Conservation (phyloP, 2,797 vertebrate species). For the Fratercula arctica region DNA sequence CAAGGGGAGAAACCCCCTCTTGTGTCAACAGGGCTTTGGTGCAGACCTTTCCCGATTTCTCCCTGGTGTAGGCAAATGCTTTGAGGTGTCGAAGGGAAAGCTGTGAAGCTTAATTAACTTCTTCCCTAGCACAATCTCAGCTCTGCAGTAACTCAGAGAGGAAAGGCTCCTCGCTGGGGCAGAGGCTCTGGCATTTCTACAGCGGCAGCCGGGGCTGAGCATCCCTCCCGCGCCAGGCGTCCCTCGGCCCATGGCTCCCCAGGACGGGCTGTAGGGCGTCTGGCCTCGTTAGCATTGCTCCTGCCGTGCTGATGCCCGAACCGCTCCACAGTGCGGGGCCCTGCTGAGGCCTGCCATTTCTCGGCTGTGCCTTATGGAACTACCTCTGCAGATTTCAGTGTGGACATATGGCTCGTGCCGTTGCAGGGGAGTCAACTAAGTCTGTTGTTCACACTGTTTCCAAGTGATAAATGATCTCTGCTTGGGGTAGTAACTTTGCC, state of each 20-base stretch:
- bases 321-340: accelerated
- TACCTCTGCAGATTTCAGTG: accelerated
- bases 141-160: not conserved
- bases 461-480: not conserved
- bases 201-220: not conserved
- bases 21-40: not conserved
- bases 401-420: accelerated
- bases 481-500: not conserved
- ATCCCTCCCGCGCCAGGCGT: not conserved
- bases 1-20: not conserved
- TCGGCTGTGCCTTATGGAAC: not conserved
- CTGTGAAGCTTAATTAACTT: not conserved
- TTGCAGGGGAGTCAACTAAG: not conserved
- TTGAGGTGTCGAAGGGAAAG: not conserved
- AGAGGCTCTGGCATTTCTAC: not conserved
- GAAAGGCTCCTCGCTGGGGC: not conserved
- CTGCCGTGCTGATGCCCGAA: accelerated
- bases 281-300: not conserved
- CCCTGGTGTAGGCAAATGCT: not conserved
- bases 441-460: not conserved
- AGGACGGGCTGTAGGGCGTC: not conserved
- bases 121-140: not conserved
- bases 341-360: not conserved
- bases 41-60: not conserved
- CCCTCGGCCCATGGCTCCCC: not conserved